phyloP scores from a whole-genome alignment of 92 coral and sea anemone species.

The Porites rus region DNA sequence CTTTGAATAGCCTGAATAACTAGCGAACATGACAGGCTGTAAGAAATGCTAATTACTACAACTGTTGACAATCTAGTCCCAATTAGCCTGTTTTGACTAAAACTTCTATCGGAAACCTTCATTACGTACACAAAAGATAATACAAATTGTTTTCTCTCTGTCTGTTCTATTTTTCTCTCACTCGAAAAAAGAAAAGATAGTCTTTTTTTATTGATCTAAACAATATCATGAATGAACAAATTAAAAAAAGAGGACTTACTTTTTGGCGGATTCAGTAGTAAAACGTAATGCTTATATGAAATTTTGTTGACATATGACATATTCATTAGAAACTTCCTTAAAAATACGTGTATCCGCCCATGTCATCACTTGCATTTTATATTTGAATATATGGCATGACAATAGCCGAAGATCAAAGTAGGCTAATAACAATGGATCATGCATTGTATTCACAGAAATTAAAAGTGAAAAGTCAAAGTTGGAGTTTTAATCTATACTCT shows the following conservation, averaged over 20 bases:
- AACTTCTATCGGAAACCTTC: too few relatives aligned
- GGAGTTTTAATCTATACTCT: not conserved
- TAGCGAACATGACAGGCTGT: too few relatives aligned
- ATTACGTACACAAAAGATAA: too few relatives aligned
- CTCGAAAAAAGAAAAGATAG: too few relatives aligned
- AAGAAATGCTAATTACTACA: too few relatives aligned
- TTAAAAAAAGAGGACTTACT: too few relatives aligned
- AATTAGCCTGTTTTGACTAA: too few relatives aligned
- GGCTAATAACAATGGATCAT: not conserved
- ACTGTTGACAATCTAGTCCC: too few relatives aligned
- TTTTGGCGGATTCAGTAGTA: too few relatives aligned
- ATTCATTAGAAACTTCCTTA: not conserved
- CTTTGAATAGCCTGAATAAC: too few relatives aligned
- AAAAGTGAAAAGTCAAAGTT: not conserved
- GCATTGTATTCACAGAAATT: not conserved
- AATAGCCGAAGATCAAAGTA: not conserved
- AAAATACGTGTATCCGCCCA: not conserved
- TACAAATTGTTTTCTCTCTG: too few relatives aligned
- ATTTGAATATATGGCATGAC: not conserved
- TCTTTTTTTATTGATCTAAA: not conserved
- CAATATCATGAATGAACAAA: not conserved
- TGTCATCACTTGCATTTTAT: not conserved
- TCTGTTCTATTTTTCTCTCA: too few relatives aligned
- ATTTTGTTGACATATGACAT: not conserved
- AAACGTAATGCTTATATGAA: not conserved